A percentile compares a stretch with the other conserved stretches of the same genome.
Conservation (phyloP, 2,113 vertebrate species). For the Proteles cristata region DNA sequence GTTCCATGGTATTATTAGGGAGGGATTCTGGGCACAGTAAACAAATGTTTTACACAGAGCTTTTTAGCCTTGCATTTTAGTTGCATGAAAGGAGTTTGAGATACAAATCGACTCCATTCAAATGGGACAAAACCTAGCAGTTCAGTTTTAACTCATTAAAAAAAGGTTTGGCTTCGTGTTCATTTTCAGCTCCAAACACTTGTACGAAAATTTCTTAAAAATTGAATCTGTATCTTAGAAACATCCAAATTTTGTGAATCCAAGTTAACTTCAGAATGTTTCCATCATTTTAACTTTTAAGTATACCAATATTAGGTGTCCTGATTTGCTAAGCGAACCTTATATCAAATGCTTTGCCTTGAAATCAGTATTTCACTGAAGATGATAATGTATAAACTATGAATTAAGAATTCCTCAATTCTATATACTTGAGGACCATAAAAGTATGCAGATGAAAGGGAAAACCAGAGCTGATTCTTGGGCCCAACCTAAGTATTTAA, state of each 20-base stretch:
- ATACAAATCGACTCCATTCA: conserved; percentile 47
- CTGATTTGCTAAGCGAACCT: conserved; percentile 29
- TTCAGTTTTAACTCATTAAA: conserved; percentile 62
- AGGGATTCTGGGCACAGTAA: background rate
- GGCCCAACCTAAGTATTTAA: conserved; percentile 42
- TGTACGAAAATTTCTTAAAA: conserved; percentile 42
- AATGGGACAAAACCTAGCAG: conserved; percentile 49
- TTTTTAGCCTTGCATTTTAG: conserved; percentile 33
- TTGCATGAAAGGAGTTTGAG: background rate
- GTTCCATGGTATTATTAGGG: background rate
- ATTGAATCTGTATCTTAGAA: conserved; percentile 40
- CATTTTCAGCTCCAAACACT: conserved; percentile 46
- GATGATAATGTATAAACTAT: background rate
- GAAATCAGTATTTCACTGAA: conserved; percentile 24
- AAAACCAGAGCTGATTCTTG: conserved; percentile 28
- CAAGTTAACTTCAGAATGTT: conserved; percentile 51
- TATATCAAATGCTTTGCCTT: conserved; percentile 3
- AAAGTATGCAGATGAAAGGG: background rate
- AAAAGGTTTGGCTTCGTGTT: conserved; percentile 58
- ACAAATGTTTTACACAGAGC: background rate
- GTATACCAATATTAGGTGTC: background rate
- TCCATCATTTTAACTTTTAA: conserved; percentile 37
- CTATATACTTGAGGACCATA: background rate
- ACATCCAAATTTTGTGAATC: conserved; percentile 41
- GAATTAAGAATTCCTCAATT: background rate